Evolutionary conservation across 2,888 invertebrate species (phyloP).

Genomic region (Drosophila siamana): DNA sequence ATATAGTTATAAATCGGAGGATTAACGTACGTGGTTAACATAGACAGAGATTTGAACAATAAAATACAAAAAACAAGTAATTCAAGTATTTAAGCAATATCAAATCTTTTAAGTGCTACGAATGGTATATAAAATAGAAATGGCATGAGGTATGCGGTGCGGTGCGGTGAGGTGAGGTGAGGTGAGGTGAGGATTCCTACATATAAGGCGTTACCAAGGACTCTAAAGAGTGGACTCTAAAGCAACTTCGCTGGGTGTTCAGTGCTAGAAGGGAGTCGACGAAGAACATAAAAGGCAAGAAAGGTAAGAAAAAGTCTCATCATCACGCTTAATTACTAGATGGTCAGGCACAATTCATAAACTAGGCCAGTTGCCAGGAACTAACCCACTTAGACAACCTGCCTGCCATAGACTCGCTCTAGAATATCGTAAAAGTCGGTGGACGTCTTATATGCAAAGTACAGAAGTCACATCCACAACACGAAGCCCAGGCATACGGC

Average conservation of each 20-base stretch:
- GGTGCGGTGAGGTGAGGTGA: too few species aligned
- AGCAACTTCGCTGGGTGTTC: constrained; percentile 31
- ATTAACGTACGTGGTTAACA: constrained; percentile 30
- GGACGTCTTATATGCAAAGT: constrained; percentile 84
- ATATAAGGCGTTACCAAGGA: constrained; percentile 80
- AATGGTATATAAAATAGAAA: constrained; percentile 12
- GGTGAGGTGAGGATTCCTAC: constrained; percentile 55
- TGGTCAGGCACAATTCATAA: constrained; percentile 32
- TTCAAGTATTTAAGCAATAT: constrained; percentile 19
- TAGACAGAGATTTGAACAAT: constrained; percentile 26
- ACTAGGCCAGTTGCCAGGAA: constrained; percentile 25
- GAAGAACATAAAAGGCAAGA: constrained; percentile 46
- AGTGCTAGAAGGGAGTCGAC: constrained; percentile 36
- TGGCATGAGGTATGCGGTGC: constrained; percentile 12
- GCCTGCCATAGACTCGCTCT: constrained; percentile 84
- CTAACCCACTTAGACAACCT: constrained; percentile 65
- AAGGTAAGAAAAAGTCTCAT: constrained; percentile 72
- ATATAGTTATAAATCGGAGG: constrained; percentile 54
- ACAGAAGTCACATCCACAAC: constrained; percentile 85
- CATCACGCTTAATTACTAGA: constrained; percentile 77
- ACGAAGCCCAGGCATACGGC: constrained; percentile 72
- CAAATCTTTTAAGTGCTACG: constrained; percentile 22
- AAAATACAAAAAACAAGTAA: constrained; percentile 41
- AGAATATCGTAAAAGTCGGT: constrained; percentile 84
- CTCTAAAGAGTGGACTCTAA: constrained; percentile 53